Base-by-base conservation (phyloP, 2,113 vertebrate genomes). In the Cardinalis cardinalis region DNA sequence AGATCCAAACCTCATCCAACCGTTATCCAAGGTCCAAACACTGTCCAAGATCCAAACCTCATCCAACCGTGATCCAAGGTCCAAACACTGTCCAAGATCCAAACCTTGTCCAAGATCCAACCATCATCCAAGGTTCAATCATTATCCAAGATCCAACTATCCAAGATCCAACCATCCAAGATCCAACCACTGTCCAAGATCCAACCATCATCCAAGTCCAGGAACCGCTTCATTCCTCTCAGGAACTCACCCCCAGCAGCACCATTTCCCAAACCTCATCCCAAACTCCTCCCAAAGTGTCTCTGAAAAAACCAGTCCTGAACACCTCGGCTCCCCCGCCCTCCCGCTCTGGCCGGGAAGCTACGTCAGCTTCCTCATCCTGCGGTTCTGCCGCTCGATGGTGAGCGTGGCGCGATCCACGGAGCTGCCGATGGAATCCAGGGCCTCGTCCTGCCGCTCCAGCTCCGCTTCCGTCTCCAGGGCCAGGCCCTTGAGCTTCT, bases 401-500 rank as follows among this genome's bases (percentile, higher is more conserved):
- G 87, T 97, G 63, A 98, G 93, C 19, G 98, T 98, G 7, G 98
- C 85, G 4, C 94, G 98, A 52, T 99, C 99, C 1, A 98, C 98
- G 0, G 98, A 98, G n/a, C 92, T 94, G 2, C 97, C 84, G 85
- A 99, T 96, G 86, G 93, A 97, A 0, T 99, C 98, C 52, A 99
- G 97, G 18, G 96, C 97, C 49, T 99, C 98, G 0, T 99, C 99
- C 95, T 99, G 99, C 6, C 98, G 94, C 56, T 99, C 98, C 93
- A 99, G 97, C 95, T 99, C 99, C 0, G 97, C 96, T 65, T 99
- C 98, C 0, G 98, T 96, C 77, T 99, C 99, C 96, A 99, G 92
- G 28, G 99, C 99, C 5, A 99, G 98, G 61, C 95, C 97, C 96
- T 99, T 99, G 77, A 99, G 97, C 88, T 98, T 98, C 96, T 96